Percentiles rank a stretch among this genome's conserved stretches.
phyloP scores from a whole-genome alignment of 1,140 invertebrate genomes.

The Pseudachorutes palmiensis region DNA sequence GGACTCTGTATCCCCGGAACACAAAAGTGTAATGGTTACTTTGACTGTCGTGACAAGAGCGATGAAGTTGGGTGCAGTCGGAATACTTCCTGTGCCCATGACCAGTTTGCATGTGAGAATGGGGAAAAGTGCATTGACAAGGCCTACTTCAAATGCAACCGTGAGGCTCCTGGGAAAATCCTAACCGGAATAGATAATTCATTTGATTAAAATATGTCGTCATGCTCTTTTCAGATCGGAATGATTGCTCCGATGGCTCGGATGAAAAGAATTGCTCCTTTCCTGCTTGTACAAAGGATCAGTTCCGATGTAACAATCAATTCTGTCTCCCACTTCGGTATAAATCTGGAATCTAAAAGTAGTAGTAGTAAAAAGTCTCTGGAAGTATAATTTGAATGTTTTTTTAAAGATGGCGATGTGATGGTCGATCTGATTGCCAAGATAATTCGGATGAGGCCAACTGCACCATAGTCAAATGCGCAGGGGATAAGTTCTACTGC shows the following conservation, averaged over 20 bases:
- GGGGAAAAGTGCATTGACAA: constrained; percentile 72
- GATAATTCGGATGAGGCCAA: constrained; percentile 84
- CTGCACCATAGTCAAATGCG: constrained; percentile 80
- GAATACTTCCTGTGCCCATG: constrained; percentile 47
- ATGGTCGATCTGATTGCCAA: constrained; percentile 63
- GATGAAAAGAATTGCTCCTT: constrained; percentile 43
- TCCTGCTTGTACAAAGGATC: constrained; percentile 75
- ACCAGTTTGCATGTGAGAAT: constrained; percentile 73
- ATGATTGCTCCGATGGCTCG: constrained; percentile 17
- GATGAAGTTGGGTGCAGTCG: constrained; percentile 80
- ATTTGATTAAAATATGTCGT: not conserved
- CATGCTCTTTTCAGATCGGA: not conserved
- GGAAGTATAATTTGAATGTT: not conserved
- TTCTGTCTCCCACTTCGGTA: constrained; percentile 72
- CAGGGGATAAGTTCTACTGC: constrained; percentile 41
- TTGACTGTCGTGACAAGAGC: constrained; percentile 73
- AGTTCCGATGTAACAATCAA: constrained; percentile 88
- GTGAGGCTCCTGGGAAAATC: no score
- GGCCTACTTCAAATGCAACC: constrained; percentile 69
- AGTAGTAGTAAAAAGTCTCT: constrained; percentile 1
- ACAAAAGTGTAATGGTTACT: constrained; percentile 81
- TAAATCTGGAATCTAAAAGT: constrained; percentile 44
- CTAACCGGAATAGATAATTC: no score
- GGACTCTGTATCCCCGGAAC: constrained; percentile 75
- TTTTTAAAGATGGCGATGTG: constrained; percentile 60